A percentile compares a stretch with the other conserved stretches of the same genome.
Conservation (phyloP, 2,113 vertebrate genomes). For the Natator depressus region DNA sequence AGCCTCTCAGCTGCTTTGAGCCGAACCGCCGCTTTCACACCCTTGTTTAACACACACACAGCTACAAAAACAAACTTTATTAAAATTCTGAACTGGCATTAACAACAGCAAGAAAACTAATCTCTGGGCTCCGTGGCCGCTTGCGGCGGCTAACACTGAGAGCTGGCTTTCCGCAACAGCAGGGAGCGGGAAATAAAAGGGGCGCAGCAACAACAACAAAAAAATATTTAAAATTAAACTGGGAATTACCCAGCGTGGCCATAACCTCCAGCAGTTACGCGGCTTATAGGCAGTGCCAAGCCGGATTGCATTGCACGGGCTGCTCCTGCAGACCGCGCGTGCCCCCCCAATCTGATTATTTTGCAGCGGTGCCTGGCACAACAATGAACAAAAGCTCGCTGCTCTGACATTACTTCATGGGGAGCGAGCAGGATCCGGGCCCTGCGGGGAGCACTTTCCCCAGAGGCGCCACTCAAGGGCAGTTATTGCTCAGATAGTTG, state of each 20-base stretch:
- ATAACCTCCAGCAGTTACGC: not conserved
- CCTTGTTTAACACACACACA: no score
- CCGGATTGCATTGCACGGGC: accelerated
- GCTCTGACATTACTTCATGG: not conserved
- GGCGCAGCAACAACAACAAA: not conserved
- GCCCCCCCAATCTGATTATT: not conserved
- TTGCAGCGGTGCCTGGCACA: no score
- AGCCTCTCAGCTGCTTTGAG: no score
- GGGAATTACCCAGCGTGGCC: not conserved
- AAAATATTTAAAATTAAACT: not conserved
- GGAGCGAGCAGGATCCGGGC: no score
- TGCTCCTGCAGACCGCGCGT: not conserved
- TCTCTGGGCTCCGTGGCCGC: no score
- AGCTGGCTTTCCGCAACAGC: no score
- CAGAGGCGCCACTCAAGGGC: no score
- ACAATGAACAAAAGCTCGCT: not conserved
- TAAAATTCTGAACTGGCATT: not conserved
- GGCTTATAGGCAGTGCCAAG: not conserved
- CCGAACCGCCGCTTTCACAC: no score
- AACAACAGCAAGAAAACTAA: not conserved
- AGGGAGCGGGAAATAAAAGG: not conserved
- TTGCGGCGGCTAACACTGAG: no score
- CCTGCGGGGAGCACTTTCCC: no score
- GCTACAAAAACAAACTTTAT: not conserved
- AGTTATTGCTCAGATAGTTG: not conserved